Evolutionary conservation across 2,113 vertebrate species (phyloP).

Genomic region (Lasiurus cinereus): DNA sequence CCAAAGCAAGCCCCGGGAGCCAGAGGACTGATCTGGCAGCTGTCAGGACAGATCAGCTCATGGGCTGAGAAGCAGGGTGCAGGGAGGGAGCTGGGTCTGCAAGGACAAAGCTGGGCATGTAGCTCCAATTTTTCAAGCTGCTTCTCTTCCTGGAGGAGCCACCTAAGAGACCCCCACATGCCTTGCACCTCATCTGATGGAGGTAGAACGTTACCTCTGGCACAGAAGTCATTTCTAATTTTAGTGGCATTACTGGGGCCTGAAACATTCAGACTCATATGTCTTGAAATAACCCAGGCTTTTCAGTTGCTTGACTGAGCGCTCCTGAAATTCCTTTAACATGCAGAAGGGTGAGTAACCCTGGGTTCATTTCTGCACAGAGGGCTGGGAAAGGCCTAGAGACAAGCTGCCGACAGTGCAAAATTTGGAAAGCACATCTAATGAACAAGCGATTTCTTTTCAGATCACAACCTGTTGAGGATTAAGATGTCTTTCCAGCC

Average conservation of each 20-base stretch:
- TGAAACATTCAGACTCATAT: slow-evolving; percentile 9
- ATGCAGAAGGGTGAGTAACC: slow-evolving; percentile 35
- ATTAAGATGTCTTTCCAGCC: slow-evolving; percentile 47
- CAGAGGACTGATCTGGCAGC: slow-evolving; percentile 64
- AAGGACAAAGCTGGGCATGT: slow-evolving; percentile 54
- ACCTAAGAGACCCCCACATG: neutral
- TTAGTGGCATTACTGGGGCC: neutral
- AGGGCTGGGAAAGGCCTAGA: slow-evolving; percentile 72
- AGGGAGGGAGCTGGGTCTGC: slow-evolving; percentile 43
- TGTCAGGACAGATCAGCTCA: slow-evolving; percentile 70
- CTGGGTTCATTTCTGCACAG: slow-evolving; percentile 37
- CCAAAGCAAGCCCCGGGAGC: slow-evolving; percentile 30
- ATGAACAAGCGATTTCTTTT: slow-evolving; percentile 67
- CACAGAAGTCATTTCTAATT: slow-evolving; percentile 15
- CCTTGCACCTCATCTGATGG: neutral
- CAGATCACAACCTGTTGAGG: slow-evolving; percentile 74
- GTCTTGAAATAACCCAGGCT: slow-evolving; percentile 11
- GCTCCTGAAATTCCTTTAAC: slow-evolving; percentile 56
- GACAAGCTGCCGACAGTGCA: slow-evolving; percentile 59
- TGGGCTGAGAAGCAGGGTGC: slow-evolving; percentile 30
- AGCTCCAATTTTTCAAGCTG: slow-evolving; percentile 8
- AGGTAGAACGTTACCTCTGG: neutral
- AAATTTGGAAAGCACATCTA: slow-evolving; percentile 77
- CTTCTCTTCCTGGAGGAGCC: neutral
- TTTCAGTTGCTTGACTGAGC: slow-evolving; percentile 50